Evolutionary conservation across 2,888 invertebrate genomes (phyloP).

Genomic region (Anthrax anthrax): DNA sequence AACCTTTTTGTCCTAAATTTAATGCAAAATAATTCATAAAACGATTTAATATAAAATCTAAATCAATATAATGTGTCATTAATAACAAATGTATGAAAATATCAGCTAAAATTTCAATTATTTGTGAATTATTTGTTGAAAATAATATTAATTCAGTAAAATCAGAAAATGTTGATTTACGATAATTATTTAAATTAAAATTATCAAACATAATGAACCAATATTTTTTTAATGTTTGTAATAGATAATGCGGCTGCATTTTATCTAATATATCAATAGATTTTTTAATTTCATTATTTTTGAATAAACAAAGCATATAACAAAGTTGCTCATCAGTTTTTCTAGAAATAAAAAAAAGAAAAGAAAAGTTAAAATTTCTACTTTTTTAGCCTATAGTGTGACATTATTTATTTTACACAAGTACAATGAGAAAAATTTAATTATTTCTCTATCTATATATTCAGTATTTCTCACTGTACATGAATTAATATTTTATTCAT

Average conservation of each 20-base stretch:
- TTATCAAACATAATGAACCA: conserved; percentile 11
- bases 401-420: too few relatives aligned
- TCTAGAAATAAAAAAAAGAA: neutral
- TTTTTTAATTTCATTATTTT: neutral
- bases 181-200: conserved; percentile 11
- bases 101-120: conserved; percentile 30
- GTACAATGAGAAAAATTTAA: neutral
- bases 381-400: too few relatives aligned
- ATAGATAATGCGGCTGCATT: conserved; percentile 21
- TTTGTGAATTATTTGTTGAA: conserved; percentile 21
- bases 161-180: conserved; percentile 25
- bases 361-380: neutral
- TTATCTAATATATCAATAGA: conserved; percentile 11
- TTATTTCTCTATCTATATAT: too few relatives aligned
- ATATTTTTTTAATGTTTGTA: conserved; percentile 4
- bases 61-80: conserved; percentile 25
- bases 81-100: conserved; percentile 29
- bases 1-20: conserved; percentile 43
- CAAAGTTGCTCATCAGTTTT: conserved; percentile 6
- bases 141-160: conserved; percentile 29
- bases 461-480: too few relatives aligned
- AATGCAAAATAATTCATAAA: conserved; percentile 52
- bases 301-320: conserved; percentile 5
- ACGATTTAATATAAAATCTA: conserved; percentile 36
- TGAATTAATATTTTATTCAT: too few relatives aligned